Evolutionary conservation across 2,797 vertebrate genomes (phyloP).

Genomic region (Molothrus aeneus): DNA sequence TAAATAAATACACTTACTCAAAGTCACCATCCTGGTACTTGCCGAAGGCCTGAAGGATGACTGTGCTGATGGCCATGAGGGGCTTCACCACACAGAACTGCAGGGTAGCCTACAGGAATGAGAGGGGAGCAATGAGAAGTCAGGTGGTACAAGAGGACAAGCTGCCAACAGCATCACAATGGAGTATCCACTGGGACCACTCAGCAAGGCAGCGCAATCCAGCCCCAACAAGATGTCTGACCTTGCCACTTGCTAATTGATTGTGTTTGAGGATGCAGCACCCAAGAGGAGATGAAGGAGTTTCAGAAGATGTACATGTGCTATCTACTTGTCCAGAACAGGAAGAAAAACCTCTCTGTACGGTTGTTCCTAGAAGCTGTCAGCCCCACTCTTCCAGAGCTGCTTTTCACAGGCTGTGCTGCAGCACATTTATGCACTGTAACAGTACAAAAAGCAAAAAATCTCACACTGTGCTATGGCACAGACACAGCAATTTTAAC

Average conservation of each 20-base stretch:
- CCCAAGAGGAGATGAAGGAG: not conserved
- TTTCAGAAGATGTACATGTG: not conserved
- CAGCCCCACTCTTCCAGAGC: not conserved
- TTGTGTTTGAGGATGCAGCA: not conserved
- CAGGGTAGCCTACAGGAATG: conserved; percentile 84
- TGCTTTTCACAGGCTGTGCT: not conserved
- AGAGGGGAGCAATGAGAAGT: not conserved
- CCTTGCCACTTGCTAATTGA: rapidly evolving
- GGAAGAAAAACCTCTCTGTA: not conserved
- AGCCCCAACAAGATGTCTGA: not conserved
- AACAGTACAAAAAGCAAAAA: not conserved
- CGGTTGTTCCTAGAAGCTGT: not conserved
- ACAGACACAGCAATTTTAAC: not conserved
- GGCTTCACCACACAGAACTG: conserved; percentile 99
- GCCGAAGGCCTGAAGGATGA: conserved; percentile 93
- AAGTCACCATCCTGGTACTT: conserved; percentile 98
- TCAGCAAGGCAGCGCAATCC: not conserved
- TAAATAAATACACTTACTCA: conserved; percentile 82
- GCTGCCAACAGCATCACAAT: not conserved
- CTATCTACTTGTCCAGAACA: not conserved
- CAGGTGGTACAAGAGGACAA: not conserved
- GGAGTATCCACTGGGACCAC: not conserved
- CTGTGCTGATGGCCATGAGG: conserved; percentile 92
- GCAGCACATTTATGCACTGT: not conserved
- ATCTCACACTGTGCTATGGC: not conserved